A percentile compares a stretch with the other conserved stretches of the same genome.
phyloP scores from a whole-genome alignment of 1,140 invertebrate species.

The Phthorimaea operculella region DNA sequence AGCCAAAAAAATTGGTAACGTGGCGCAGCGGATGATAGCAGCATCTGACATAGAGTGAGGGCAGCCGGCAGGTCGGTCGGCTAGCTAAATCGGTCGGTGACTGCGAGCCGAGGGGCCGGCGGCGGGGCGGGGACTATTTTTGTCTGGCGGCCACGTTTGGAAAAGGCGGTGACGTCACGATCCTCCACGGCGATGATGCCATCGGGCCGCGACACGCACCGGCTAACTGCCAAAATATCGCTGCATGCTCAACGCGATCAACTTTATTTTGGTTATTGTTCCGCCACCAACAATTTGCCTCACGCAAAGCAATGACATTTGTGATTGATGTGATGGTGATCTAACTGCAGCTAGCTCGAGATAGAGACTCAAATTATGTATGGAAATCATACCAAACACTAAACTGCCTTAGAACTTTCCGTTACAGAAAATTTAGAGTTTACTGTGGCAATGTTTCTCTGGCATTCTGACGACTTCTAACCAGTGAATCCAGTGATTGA shows the following conservation, averaged over 20 bases:
- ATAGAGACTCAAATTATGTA: too few relatives aligned
- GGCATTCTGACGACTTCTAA: too few relatives aligned
- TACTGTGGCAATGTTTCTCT: too few relatives aligned
- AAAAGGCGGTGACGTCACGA: slow-evolving; percentile 66
- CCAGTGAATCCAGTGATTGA: too few relatives aligned
- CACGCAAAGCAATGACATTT: slow-evolving; percentile 14
- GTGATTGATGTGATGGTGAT: background rate
- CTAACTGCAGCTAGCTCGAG: too few relatives aligned
- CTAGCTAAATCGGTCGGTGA: slow-evolving; percentile 62
- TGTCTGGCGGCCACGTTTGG: slow-evolving; percentile 67
- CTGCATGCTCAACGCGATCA: slow-evolving; percentile 45
- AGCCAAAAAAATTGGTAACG: too few relatives aligned
- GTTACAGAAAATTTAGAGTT: too few relatives aligned
- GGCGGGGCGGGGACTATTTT: slow-evolving; percentile 63
- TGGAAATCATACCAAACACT: too few relatives aligned
- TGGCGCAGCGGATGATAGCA: background rate
- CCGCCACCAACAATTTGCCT: slow-evolving; percentile 20
- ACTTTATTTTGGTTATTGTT: slow-evolving; percentile 64
- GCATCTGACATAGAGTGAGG: background rate
- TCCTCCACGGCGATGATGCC: slow-evolving; percentile 63
- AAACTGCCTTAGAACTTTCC: too few relatives aligned
- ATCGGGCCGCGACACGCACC: slow-evolving; percentile 60
- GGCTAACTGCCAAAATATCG: slow-evolving; percentile 62
- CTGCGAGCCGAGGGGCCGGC: slow-evolving; percentile 56
- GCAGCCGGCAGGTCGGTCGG: slow-evolving; percentile 20